A percentile compares a stretch with the other conserved stretches of the same genome.
These are phyloP conservation scores for Chrysodeixis includens DNA, from an alignment of 2,888 invertebrate genomes.

Conservation along the genomic window DNA sequence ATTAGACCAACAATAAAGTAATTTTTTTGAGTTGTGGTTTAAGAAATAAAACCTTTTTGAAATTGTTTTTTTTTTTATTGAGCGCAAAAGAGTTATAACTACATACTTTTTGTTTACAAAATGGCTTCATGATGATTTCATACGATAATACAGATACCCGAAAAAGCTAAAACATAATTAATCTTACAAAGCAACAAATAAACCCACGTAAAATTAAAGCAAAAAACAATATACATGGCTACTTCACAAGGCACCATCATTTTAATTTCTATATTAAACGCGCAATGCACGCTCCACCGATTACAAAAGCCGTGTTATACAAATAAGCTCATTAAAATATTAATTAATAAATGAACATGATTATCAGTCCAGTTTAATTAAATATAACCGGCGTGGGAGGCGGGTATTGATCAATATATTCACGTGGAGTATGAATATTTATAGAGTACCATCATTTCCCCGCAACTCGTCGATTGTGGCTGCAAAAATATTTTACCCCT, in stretches of 20 bases:
- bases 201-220: neutral
- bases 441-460: too few relatives aligned
- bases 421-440: slow-evolving; percentile 6
- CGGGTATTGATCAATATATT: slow-evolving; percentile 46
- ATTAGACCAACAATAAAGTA: too few relatives aligned
- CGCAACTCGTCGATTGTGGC: too few relatives aligned
- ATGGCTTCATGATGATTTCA: too few relatives aligned
- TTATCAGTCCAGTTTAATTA: slow-evolving; percentile 51
- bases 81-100: too few relatives aligned
- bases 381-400: slow-evolving; percentile 19
- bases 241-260: neutral
- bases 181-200: neutral
- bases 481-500: too few relatives aligned
- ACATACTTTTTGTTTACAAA: too few relatives aligned
- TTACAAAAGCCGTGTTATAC: slow-evolving; percentile 17
- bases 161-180: neutral
- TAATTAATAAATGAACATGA: slow-evolving; percentile 54
- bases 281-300: neutral
- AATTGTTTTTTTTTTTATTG: too few relatives aligned
- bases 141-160: too few relatives aligned
- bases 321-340: slow-evolving; percentile 41
- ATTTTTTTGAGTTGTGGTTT: too few relatives aligned
- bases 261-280: neutral
- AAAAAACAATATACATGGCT: neutral
- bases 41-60: too few relatives aligned